These are phyloP conservation scores for Elysia chlorotica DNA, from an alignment of 1,140 invertebrate species.

Conservation along the genomic window DNA sequence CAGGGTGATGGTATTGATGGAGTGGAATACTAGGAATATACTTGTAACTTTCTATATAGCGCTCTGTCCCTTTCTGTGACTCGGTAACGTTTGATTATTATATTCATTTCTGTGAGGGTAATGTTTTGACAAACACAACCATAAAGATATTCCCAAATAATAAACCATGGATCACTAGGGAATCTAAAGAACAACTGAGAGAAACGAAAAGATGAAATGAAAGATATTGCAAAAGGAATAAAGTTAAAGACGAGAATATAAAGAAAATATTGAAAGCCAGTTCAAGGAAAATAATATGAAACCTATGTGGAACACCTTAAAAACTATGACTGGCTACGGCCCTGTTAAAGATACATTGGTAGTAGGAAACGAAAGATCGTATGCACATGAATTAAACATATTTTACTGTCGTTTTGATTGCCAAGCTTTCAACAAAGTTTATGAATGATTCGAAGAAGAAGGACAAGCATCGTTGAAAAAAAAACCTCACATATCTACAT, in stretches of 20 bases:
- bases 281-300: no score
- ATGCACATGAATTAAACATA: neutral
- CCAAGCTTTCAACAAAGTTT: neutral
- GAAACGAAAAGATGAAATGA: no score
- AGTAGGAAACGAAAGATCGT: neutral
- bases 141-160: conserved; percentile 28
- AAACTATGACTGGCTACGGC: neutral
- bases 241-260: no score
- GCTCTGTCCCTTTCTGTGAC: no score
- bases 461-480: neutral
- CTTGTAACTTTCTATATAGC: no score
- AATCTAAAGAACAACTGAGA: no score
- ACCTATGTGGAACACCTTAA: neutral
- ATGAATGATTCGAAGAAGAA: neutral
- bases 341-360: neutral
- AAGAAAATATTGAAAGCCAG: no score
- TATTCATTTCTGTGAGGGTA: no score
- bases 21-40: no score
- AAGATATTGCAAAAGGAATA: neutral
- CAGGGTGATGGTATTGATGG: no score
- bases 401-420: neutral
- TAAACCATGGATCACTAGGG: neutral
- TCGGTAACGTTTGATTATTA: no score
- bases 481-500: conserved; percentile 51
- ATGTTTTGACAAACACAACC: no score